phyloP scores from a whole-genome alignment of 2,797 vertebrate genomes.

The Morelia viridis region DNA sequence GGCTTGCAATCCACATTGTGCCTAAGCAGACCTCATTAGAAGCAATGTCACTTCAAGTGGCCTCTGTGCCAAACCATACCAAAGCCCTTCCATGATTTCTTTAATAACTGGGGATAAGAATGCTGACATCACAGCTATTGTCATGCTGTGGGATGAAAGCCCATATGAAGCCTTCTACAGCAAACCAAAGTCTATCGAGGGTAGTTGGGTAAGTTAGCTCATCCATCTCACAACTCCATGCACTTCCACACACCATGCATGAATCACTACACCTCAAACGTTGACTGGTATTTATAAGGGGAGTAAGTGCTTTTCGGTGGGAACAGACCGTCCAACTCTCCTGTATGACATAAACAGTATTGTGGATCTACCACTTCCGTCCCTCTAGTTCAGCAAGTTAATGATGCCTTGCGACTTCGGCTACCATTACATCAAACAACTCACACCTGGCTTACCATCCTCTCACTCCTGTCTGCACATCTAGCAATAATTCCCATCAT shows the following conservation, averaged over 20 bases:
- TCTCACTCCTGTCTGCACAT: not conserved
- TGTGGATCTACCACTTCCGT: not conserved
- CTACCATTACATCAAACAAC: not conserved
- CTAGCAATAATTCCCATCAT: not conserved
- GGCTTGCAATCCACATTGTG: conserved; percentile 44
- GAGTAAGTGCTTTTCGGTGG: not conserved
- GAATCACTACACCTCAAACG: not conserved
- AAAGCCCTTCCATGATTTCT: conserved; percentile 36
- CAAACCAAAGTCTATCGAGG: not conserved
- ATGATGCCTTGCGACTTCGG: no score
- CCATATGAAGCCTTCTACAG: not conserved
- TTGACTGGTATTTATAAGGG: not conserved
- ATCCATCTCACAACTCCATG: not conserved
- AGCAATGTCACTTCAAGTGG: conserved; percentile 54
- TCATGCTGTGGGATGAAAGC: not conserved
- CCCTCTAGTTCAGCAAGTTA: not conserved
- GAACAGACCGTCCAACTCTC: not conserved
- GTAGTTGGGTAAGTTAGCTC: not conserved
- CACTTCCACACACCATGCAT: no score
- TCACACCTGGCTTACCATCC: not conserved
- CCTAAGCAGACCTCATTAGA: conserved; percentile 55
- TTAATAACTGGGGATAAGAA: conserved; percentile 6
- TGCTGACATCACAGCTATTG: conserved; percentile 4
- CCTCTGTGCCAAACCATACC: conserved; percentile 48
- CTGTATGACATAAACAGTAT: no score